These are phyloP conservation scores for Pachypanchax playfairii DNA, from an alignment of 2,113 vertebrate species.

Conservation along the genomic window DNA sequence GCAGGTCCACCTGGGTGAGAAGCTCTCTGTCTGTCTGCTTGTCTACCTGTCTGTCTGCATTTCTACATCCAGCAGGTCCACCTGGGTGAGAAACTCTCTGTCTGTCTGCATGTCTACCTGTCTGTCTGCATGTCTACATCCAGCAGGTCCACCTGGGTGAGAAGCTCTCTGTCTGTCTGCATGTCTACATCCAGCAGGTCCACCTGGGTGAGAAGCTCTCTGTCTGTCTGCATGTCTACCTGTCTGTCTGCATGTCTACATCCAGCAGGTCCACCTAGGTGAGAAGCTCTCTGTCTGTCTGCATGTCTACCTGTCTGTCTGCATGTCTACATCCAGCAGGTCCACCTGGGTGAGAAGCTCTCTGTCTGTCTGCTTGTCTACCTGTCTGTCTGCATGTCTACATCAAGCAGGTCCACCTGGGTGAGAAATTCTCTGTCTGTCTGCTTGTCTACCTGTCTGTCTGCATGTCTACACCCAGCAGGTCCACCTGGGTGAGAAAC, in stretches of 20 bases:
- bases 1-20: slow-evolving; percentile 91
- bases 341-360: slow-evolving; percentile 90
- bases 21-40: slow-evolving; percentile 2
- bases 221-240: slow-evolving; percentile 3
- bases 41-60: slow-evolving; percentile 66
- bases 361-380: slow-evolving; percentile 2
- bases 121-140: slow-evolving; percentile 85
- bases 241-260: slow-evolving; percentile 82
- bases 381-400: slow-evolving; percentile 80
- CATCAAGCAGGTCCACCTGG: slow-evolving; percentile 92
- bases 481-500: slow-evolving; percentile 89
- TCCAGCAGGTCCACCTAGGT: slow-evolving; percentile 95
- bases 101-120: slow-evolving; percentile 3
- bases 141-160: slow-evolving; percentile 93
- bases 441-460: background rate
- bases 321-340: slow-evolving; percentile 88
- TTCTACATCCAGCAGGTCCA: slow-evolving; percentile 92
- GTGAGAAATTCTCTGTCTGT: slow-evolving; percentile 74
- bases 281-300: slow-evolving; percentile 22
- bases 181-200: slow-evolving; percentile 89
- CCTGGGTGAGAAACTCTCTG: slow-evolving; percentile 85
- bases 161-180: slow-evolving; percentile 65
- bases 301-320: slow-evolving; percentile 48
- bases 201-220: slow-evolving; percentile 90
- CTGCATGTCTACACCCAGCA: slow-evolving; percentile 89